These are phyloP conservation scores for Verasper variegatus DNA, from an alignment of 2,113 vertebrate species.

Conservation along the genomic window DNA sequence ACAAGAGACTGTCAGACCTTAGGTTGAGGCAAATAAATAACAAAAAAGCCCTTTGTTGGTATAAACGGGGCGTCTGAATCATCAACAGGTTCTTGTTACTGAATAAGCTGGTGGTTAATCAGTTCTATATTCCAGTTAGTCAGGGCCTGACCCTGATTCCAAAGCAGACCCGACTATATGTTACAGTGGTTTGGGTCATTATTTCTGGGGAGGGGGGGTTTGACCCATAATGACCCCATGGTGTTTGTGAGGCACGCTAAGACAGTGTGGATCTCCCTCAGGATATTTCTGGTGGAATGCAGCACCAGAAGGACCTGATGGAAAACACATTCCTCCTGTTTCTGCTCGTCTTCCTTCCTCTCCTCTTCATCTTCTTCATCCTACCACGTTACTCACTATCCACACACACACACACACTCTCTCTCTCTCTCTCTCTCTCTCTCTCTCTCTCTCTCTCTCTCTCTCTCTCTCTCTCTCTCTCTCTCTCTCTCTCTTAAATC, in stretches of 20 bases:
- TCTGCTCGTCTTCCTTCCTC: conserved; percentile 36
- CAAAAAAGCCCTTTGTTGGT: conserved; percentile 1
- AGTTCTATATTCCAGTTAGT: neutral
- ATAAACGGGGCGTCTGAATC: neutral
- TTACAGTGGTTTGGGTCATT: conserved; percentile 19
- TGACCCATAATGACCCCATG: conserved; percentile 58
- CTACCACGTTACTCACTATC: neutral
- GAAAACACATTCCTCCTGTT: conserved; percentile 69
- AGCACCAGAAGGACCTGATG: conserved; percentile 74
- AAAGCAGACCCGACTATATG: neutral
- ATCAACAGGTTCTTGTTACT: conserved; percentile 21
- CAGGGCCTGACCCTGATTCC: neutral
- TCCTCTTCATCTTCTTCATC: conserved; percentile 24
- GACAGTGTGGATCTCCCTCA: conserved; percentile 56
- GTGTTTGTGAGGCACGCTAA: conserved; percentile 43
- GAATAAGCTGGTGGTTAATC: conserved; percentile 22
- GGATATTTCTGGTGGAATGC: conserved; percentile 69
- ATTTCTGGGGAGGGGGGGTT: conserved; percentile 6
- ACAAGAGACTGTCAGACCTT: neutral
- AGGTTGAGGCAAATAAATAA: conserved; percentile 1
- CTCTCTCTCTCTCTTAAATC: too few relatives aligned
- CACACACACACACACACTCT: neutral
- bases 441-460: too few relatives aligned
- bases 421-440: too few relatives aligned
- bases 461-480: too few relatives aligned